A percentile compares a stretch with the other conserved stretches of the same genome.
These are phyloP conservation scores for Speoplatyrhinus poulsoni DNA, from an alignment of 2,113 vertebrate genomes.

Conservation along the genomic window DNA sequence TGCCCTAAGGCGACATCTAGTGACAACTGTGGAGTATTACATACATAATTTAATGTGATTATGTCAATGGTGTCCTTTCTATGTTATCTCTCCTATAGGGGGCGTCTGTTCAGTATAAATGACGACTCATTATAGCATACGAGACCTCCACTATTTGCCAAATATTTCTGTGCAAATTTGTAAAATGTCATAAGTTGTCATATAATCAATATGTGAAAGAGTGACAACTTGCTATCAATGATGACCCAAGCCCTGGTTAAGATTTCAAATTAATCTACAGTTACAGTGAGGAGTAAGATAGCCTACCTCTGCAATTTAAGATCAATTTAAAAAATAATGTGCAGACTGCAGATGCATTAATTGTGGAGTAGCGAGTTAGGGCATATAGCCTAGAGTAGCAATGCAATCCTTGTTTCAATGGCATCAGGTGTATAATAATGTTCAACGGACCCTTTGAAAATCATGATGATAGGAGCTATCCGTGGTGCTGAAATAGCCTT, in stretches of 20 bases:
- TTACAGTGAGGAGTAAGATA: neutral
- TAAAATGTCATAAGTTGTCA: neutral
- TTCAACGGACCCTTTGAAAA: too few species aligned
- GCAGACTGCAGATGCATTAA: neutral
- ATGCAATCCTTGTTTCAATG: neutral
- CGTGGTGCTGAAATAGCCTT: constrained; percentile 48
- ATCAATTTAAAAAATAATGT: neutral
- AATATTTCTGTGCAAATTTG: neutral
- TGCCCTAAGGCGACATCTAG: constrained; percentile 37
- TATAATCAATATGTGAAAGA: neutral
- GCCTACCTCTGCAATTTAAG: neutral
- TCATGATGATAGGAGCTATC: constrained; percentile 30
- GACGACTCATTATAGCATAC: too few species aligned
- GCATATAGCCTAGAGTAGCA: neutral
- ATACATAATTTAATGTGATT: too few species aligned
- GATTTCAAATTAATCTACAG: neutral
- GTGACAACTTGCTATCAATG: neutral
- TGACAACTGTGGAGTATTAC: constrained; percentile 2
- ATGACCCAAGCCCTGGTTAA: neutral
- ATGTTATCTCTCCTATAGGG: too few species aligned
- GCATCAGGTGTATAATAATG: neutral
- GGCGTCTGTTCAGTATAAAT: too few species aligned
- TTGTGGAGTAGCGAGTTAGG: too few species aligned
- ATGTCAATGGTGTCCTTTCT: too few species aligned
- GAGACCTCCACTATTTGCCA: neutral